Percentiles rank a stretch among this genome's conserved stretches.
Evolutionary conservation across 2,888 invertebrate genomes (phyloP).

Genomic region (Acronicta leporina): DNA sequence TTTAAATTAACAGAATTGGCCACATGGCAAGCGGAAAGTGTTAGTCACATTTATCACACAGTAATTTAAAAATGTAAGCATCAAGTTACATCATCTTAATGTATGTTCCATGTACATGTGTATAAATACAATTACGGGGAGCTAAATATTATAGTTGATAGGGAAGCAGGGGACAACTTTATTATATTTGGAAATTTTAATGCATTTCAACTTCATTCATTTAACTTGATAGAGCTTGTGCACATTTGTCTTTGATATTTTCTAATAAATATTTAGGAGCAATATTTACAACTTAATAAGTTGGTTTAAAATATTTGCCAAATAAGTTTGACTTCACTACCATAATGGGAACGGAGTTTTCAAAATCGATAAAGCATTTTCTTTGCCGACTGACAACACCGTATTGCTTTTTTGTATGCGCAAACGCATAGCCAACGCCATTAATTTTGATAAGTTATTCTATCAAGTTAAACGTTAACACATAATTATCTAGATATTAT

Average conservation of each 20-base stretch:
- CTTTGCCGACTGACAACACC: not conserved
- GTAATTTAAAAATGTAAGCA: constrained; percentile 27
- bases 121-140: constrained; percentile 54
- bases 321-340: no score
- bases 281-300: constrained; percentile 9
- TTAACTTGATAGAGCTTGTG: constrained; percentile 49
- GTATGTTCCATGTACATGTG: constrained; percentile 54
- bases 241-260: no score
- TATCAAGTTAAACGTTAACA: constrained; percentile 37
- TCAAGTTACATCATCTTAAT: constrained; percentile 17
- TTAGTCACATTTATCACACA: constrained; percentile 4
- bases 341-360: no score
- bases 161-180: constrained; percentile 38
- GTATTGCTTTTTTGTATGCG: not conserved
- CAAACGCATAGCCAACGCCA: constrained; percentile 10
- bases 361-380: not conserved
- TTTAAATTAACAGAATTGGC: no score
- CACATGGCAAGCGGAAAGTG: not conserved
- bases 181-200: constrained; percentile 28
- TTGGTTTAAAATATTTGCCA: no score
- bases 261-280: not conserved
- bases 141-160: constrained; percentile 40
- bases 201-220: constrained; percentile 37
- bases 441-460: not conserved
- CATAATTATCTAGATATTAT: constrained; percentile 24